These are phyloP conservation scores for Drosophila burlai DNA, from an alignment of 1,140 invertebrate species.

Conservation along the genomic window DNA sequence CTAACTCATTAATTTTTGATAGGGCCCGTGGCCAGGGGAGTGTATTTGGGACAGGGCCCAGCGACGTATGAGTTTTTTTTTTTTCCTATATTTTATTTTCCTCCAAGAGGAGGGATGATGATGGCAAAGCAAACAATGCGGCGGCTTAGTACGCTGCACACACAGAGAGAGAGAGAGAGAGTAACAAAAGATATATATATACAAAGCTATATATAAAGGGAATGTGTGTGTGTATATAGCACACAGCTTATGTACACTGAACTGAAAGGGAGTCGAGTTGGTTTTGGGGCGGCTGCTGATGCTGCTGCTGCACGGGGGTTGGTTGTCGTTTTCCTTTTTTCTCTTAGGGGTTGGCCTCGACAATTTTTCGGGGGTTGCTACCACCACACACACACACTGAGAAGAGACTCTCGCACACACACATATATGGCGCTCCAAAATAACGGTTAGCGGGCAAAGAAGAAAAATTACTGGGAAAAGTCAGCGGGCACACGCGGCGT, in stretches of 20 bases:
- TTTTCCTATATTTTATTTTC: background rate
- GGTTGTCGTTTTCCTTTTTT: constrained; percentile 46
- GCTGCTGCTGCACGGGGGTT: constrained; percentile 48
- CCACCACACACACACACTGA: constrained; percentile 18
- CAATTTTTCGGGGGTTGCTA: constrained; percentile 60
- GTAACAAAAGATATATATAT: constrained; percentile 26
- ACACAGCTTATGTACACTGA: constrained; percentile 21
- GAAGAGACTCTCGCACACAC: background rate
- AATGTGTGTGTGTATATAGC: constrained; percentile 15
- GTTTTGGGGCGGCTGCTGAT: constrained; percentile 53
- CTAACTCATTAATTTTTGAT: constrained; percentile 84
- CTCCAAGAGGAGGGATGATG: constrained; percentile 4
- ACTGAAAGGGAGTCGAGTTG: constrained; percentile 32
- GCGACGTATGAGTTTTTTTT: background rate
- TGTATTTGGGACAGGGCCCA: constrained; percentile 43
- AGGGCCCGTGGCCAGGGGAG: constrained; percentile 26
- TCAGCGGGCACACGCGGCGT: constrained; percentile 22
- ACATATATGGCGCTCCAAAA: background rate
- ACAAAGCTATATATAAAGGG: background rate
- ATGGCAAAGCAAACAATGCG: constrained; percentile 70
- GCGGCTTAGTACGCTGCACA: constrained; percentile 66
- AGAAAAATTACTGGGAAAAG: constrained; percentile 68
- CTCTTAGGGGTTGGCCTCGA: constrained; percentile 42
- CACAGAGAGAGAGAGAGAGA: constrained; percentile 15
- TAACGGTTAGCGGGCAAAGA: constrained; percentile 38